Evolutionary conservation across 2,888 invertebrate species (phyloP), one percentile per base, ranked within the genome.

Genomic region (Caenorhabditis uteleia): DNA sequence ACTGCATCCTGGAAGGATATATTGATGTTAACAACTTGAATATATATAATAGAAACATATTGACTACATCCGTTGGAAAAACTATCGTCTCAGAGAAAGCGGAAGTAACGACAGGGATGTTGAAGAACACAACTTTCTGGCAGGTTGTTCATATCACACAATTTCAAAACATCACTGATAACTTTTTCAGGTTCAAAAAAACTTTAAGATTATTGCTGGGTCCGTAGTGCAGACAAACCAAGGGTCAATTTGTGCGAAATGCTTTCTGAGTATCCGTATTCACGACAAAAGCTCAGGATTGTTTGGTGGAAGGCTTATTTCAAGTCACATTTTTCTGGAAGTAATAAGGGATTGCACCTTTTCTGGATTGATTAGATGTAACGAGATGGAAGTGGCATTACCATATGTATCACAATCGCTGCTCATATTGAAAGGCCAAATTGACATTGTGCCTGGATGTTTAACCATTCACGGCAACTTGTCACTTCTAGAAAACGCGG

Each of bases 221-320:
- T 48, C 55, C 14, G 50, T 73, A 10, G 70, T 69, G 29, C 75
- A 75, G 39, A 65, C 70, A 1, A 68, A 65, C 26, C 60, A 69
- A 23, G 72, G 70, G 8, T 59, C 62, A 18, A 47, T 75, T 12
- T 75, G 67, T 38, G 68, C 69, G 18, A 75, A 75, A 44, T 68
- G 65, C 43, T 50, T 57, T 10, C 51, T 73, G 60, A 50, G 62
- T n/a, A 39, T 70, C 18, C 25, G 42, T 7, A 43, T 73, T n/a
- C 69, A 68, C 34, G 59, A 66, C 12, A 58, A 65, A 1, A 54
- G 60, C n/a, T 8, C 31, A 0, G 64, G 66, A 25, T 43, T 34
- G 21, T 73, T 70, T 49, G 58, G 58, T 18, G 75, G 75, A 8
- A 34, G 67, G 16, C 47, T 70, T 5, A 49, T 75, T 6, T 61